phyloP scores from a whole-genome alignment of 2,888 invertebrate genomes.

The Platycheirus rosarum region DNA sequence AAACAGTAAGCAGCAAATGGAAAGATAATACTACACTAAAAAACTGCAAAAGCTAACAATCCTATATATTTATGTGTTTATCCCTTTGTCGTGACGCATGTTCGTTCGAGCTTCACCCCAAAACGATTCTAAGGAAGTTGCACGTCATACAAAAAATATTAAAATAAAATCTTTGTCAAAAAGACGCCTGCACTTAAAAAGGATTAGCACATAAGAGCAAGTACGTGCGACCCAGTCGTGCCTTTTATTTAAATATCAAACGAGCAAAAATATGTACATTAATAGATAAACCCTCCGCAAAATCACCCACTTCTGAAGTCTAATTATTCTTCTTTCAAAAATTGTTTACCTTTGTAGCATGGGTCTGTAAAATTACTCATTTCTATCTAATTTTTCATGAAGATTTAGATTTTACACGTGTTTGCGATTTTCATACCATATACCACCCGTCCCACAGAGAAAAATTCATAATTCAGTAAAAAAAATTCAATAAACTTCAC shows the following conservation, averaged over 20 bases:
- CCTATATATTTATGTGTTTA: too few relatives aligned
- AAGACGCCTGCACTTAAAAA: too few relatives aligned
- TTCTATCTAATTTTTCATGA: constrained; percentile 34
- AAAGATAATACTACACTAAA: too few relatives aligned
- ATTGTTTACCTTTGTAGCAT: constrained; percentile 44
- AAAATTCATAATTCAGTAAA: constrained; percentile 40
- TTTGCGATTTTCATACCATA: constrained; percentile 19
- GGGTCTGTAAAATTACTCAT: constrained; percentile 11
- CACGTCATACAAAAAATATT: too few relatives aligned
- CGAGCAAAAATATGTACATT: constrained; percentile 29
- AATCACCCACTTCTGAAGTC: constrained; percentile 4
- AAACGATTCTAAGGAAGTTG: too few relatives aligned
- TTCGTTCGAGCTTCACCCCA: too few relatives aligned
- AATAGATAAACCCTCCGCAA: constrained; percentile 12
- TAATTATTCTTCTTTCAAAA: constrained; percentile 37
- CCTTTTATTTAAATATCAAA: constrained; percentile 48
- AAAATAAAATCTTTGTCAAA: too few relatives aligned
- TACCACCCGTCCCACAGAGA: constrained; percentile 15
- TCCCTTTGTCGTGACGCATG: too few relatives aligned
- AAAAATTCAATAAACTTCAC: constrained; percentile 62
- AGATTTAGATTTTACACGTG: constrained; percentile 19
- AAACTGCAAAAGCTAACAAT: too few relatives aligned
- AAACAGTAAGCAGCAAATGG: too few relatives aligned
- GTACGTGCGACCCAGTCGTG: too few relatives aligned
- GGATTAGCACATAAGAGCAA: too few relatives aligned